Evolutionary conservation across 2,113 vertebrate genomes (phyloP).

Genomic region (Phrynosoma blainvillii): DNA sequence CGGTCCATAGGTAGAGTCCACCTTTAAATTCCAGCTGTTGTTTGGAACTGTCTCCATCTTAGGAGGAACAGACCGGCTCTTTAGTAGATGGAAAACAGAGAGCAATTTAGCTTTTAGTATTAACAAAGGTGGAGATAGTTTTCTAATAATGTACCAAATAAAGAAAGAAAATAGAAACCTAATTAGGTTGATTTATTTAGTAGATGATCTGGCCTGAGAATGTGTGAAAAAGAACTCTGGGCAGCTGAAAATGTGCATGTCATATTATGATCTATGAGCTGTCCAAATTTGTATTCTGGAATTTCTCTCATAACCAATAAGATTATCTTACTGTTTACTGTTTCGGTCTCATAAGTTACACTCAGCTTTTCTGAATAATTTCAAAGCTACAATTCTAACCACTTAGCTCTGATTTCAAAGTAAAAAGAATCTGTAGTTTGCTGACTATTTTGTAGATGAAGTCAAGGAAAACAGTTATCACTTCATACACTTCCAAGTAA

Average conservation of each 20-base stretch:
- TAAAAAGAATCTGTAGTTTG: background rate
- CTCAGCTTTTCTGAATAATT: background rate
- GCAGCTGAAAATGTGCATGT: background rate
- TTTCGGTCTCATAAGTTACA: background rate
- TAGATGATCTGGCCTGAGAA: background rate
- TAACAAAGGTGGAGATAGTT: background rate
- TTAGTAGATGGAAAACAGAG: background rate
- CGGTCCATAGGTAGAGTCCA: too few relatives aligned
- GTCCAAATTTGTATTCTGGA: background rate
- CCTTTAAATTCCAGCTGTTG: too few relatives aligned
- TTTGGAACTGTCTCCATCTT: too few relatives aligned
- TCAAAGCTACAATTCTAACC: background rate
- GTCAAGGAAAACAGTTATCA: background rate
- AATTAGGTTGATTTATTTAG: background rate
- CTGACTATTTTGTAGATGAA: background rate
- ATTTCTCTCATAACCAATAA: background rate
- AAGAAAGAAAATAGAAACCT: background rate
- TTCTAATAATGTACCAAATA: background rate
- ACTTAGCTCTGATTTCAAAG: conserved; percentile 13
- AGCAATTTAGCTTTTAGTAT: background rate
- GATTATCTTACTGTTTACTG: background rate
- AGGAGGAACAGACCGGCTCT: too few relatives aligned
- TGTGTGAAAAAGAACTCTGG: background rate
- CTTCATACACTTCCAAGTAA: background rate
- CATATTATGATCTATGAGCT: background rate